Evolutionary conservation across 2,888 invertebrate genomes (phyloP), one percentile per base, ranked within the genome.

Genomic region (Campoplex capitator): DNA sequence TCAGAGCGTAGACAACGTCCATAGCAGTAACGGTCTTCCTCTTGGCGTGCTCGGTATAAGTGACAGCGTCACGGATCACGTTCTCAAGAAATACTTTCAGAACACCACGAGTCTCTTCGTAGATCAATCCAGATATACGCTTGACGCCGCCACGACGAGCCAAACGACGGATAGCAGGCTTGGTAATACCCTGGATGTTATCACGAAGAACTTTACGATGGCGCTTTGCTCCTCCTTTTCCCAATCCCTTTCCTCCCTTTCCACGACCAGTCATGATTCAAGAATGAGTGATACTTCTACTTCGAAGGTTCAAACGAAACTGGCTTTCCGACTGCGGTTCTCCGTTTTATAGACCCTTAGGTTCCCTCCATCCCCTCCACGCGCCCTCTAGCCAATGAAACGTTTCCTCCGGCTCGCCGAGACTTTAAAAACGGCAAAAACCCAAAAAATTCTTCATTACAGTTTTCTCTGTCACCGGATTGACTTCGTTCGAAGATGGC

Each of bases 161-260:
- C 54, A 73, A n/a, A 51, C 73, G 91, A 96, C 96, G 3, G 96
- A 58, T 70, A 8, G 97, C 97, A 0, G 97, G 97, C 90, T 96
- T 97, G 0, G 97, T 97, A 88, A 97, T 97, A 38, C 97, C 97
- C 91, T 97, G 97, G 93, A 97, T 97, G 93, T 97, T 97, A 93
- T 97, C 97, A 83, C 97, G 95, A 8, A 97, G 93, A 1, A 98
- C 97, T 94, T 97, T 98, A 84, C 97, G 95, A 95, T 98, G 97
- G 88, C 97, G 97, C 94, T 97, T 97, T 62, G 97, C 97, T 86
- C 97, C 97, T 89, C 97, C 97, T 94, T 97, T 97, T 81, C 97
- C 97, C 80, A 97, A 95, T 85, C 97, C 97, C 95, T 97, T 97
- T 73, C 97, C 96, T 93, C 97, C 97, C 95, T 97, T 97, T 85